Percentiles rank a stretch among this genome's conserved stretches.
phyloP scores from a whole-genome alignment of 2,113 vertebrate genomes.

The Alectura lathami region DNA sequence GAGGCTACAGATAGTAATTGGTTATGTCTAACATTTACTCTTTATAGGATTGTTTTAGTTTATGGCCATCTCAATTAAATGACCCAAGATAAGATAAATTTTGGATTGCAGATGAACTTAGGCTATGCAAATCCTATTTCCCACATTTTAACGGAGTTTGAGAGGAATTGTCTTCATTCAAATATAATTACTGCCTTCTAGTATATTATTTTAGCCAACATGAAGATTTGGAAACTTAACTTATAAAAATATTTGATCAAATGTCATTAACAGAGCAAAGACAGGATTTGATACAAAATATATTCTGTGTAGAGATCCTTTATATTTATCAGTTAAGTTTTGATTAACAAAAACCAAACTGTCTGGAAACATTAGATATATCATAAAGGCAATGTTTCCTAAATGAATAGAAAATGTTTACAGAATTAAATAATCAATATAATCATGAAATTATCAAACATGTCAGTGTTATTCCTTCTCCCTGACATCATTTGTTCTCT shows the following conservation, averaged over 20 bases:
- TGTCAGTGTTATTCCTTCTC: background rate
- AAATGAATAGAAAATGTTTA: background rate
- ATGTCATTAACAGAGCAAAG: background rate
- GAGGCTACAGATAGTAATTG: background rate
- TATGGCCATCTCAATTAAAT: constrained; percentile 15
- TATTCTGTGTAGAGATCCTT: background rate
- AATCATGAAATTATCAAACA: background rate
- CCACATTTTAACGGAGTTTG: background rate
- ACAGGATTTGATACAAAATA: background rate
- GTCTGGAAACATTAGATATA: background rate
- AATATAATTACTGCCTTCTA: background rate
- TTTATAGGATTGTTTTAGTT: background rate
- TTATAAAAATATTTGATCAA: background rate
- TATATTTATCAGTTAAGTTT: background rate
- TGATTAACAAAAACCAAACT: background rate
- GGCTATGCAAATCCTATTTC: background rate
- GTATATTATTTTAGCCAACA: background rate
- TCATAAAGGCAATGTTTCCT: background rate
- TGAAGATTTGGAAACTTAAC: background rate
- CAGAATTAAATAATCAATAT: background rate
- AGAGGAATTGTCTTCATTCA: background rate
- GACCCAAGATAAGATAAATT: background rate
- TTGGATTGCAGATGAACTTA: background rate
- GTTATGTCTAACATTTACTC: background rate
- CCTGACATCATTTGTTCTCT: background rate